Evolutionary conservation across 2,113 vertebrate genomes (phyloP), one percentile per base, ranked within the genome.

Genomic region (Merops nubicus): DNA sequence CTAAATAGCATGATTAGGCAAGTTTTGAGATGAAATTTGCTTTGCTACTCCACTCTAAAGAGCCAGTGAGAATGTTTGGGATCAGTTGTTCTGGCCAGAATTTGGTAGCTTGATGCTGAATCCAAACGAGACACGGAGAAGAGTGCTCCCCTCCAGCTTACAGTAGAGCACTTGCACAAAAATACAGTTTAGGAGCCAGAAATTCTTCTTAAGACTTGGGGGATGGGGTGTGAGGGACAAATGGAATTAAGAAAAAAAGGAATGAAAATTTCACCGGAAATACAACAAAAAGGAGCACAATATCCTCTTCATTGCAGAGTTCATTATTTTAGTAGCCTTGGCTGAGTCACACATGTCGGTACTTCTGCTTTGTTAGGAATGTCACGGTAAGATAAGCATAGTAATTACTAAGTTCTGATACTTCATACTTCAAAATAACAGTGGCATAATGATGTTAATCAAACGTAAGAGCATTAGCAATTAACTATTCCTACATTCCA

Each of bases 151-250:
- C 19, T 54, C 7, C 5, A n/a, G n/a, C 4, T 78, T 82, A 76
- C 22, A 28, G 5, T 18, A 62, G 4, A 53, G 5, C 14, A 57
- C 4, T 29, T 19, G 31, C 28, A 7, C 8, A 91, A 86, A 88
- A 70, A 19, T 21, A 23, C 2, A 19, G 12, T 15, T 56, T 21
- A 57, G 16, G 4, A 85, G 16, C 2, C 36, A 43, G 4, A 38
- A 31, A n/a, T 43, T 45, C 1, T 51, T 80, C 76, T 63, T 63
- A 72, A 72, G 12, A 28, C 11, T 34, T 75, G 12, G 5, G 2
- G 1, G 2, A 2, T 4, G 3, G 3, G 9, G 25, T 12, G 21
- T 29, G 21, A 22, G 19, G 17, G 21, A 19, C 4, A 7, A 3
- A 3, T 14, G 5, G 18, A 38, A 36, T 7, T 10, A 6, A 17